Percentiles rank a stretch among this genome's conserved stretches.
Evolutionary conservation across 2,113 vertebrate genomes (phyloP).

Genomic region (Planiliza haematocheilus): DNA sequence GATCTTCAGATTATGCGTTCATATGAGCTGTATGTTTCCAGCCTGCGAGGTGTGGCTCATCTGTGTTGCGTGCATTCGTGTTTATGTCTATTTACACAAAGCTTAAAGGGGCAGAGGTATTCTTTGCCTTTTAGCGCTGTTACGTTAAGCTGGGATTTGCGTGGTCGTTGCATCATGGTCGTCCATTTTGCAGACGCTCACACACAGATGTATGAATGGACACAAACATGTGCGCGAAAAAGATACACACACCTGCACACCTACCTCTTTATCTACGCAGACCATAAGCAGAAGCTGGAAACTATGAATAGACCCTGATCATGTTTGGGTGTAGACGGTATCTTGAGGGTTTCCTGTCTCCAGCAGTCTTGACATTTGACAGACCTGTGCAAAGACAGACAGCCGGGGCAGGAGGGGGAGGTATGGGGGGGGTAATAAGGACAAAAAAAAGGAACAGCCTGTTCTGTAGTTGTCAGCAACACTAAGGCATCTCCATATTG

Average conservation of each 20-base stretch:
- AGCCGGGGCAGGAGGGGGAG: not conserved
- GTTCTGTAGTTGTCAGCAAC: conserved; percentile 77
- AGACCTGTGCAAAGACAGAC: conserved; percentile 48
- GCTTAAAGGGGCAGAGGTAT: not conserved
- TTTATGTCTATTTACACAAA: too few species aligned
- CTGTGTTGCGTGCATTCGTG: not conserved
- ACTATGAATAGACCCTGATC: not conserved
- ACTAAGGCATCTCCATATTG: conserved; percentile 63
- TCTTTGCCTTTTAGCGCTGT: conserved; percentile 39
- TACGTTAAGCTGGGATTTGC: conserved; percentile 48
- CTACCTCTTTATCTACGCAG: not conserved
- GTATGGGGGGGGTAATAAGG: not conserved
- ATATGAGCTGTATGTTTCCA: not conserved
- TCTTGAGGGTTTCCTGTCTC: conserved; percentile 40
- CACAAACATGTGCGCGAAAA: not conserved
- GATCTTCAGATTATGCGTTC: not conserved
- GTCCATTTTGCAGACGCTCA: conserved; percentile 49
- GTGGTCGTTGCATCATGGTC: conserved; percentile 70
- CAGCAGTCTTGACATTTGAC: conserved; percentile 62
- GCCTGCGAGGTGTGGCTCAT: conserved; percentile 29
- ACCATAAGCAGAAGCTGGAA: conserved; percentile 19
- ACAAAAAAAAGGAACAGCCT: conserved; percentile 49
- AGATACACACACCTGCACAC: conserved; percentile 11
- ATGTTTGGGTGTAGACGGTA: conserved; percentile 31
- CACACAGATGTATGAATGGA: conserved; percentile 50